Conservation (phyloP, 2,888 invertebrate genomes). For the Exocentrus adspersus region DNA sequence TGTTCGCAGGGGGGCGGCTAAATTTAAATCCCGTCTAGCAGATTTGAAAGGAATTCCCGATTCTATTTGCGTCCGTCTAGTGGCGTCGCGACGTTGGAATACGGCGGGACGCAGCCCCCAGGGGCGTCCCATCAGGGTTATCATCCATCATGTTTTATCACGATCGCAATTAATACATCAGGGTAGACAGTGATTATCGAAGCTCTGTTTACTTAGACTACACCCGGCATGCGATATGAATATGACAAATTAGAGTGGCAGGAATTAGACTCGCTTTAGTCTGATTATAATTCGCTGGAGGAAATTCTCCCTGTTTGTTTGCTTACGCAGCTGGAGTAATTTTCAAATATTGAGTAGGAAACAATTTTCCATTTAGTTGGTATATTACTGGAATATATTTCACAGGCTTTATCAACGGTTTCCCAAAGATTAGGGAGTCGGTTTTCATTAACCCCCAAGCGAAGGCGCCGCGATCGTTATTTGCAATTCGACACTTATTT, state of each 20-base stretch:
- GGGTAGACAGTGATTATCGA: constrained; percentile 23
- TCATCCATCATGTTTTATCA: constrained; percentile 45
- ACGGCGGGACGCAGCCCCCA: constrained; percentile 36
- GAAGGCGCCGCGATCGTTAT: neutral
- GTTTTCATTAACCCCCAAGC: too few species aligned
- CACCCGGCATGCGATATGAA: constrained; percentile 14
- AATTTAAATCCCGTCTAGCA: constrained; percentile 50
- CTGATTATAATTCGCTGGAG: neutral
- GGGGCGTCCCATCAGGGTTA: constrained; percentile 38
- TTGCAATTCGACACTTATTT: neutral
- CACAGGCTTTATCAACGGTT: too few species aligned
- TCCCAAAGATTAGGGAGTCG: too few species aligned
- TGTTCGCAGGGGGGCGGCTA: constrained; percentile 48
- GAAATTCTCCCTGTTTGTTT: neutral
- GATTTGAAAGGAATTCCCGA: constrained; percentile 53
- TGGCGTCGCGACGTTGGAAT: constrained; percentile 45
- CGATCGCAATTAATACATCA: constrained; percentile 27
- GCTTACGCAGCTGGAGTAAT: neutral
- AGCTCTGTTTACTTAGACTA: constrained; percentile 11
- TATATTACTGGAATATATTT: too few species aligned
- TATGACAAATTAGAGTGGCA: constrained; percentile 25
- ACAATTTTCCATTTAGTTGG: too few species aligned
- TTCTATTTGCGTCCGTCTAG: constrained; percentile 53
- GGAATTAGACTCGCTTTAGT: constrained; percentile 4
- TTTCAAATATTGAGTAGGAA: too few species aligned